Percentiles rank a stretch among this genome's conserved stretches.
These are phyloP conservation scores for Pteronotus mesoamericanus DNA, from an alignment of 2,797 vertebrate species.

Conservation along the genomic window DNA sequence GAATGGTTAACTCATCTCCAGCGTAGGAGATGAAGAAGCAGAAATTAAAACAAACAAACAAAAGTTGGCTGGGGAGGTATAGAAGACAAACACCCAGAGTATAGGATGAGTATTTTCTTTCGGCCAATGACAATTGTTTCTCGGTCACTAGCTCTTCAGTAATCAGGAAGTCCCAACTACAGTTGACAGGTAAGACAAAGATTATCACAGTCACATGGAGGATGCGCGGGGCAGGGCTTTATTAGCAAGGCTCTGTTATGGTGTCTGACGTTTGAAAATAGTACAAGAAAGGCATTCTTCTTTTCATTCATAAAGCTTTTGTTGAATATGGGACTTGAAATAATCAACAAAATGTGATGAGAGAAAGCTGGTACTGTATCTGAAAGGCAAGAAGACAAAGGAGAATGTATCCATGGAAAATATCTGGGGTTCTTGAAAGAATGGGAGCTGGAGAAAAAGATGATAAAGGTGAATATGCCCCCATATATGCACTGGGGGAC, in stretches of 20 bases:
- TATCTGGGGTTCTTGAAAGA: background rate
- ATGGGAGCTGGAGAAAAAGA: background rate
- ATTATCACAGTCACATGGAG: background rate
- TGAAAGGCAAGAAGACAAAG: constrained; percentile 5
- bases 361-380: background rate
- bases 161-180: background rate
- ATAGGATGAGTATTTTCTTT: background rate
- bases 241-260: background rate
- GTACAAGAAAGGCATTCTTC: no score
- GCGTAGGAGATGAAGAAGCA: background rate
- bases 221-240: rapidly evolving
- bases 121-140: background rate
- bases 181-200: background rate
- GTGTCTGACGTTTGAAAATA: background rate
- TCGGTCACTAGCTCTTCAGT: background rate
- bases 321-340: background rate
- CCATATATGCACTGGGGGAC: constrained; percentile 48
- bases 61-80: background rate
- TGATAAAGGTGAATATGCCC: constrained; percentile 44
- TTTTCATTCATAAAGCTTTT: background rate
- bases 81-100: background rate
- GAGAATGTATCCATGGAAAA: constrained; percentile 19
- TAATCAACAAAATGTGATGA: background rate
- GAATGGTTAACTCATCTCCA: background rate
- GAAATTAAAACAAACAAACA: background rate